Evolutionary conservation across 2,113 vertebrate species (phyloP).

Genomic region (Dolichallabes microphthalmus): DNA sequence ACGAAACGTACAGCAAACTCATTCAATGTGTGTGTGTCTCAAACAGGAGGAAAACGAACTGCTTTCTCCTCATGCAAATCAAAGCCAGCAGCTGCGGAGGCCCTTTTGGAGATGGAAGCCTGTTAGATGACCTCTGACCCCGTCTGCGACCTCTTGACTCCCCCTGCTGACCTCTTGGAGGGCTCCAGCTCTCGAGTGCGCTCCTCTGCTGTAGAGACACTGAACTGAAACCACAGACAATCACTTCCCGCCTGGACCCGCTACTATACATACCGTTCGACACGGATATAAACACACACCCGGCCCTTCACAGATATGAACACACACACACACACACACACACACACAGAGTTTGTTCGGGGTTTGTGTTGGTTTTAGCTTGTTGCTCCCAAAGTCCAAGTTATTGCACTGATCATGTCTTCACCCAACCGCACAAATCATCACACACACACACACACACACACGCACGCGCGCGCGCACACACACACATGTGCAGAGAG

Average conservation of each 20-base stretch:
- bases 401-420: conserved; percentile 72
- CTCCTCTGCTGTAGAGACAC: conserved; percentile 68
- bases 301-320: neutral
- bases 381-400: conserved; percentile 52
- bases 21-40: neutral
- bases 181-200: conserved; percentile 54
- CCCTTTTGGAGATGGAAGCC: conserved; percentile 98
- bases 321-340: neutral
- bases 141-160: conserved; percentile 58
- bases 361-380: conserved; percentile 39
- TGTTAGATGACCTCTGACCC: conserved; percentile 76
- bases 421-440: conserved; percentile 60
- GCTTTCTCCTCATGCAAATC: conserved; percentile 94
- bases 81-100: conserved; percentile 91
- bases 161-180: conserved; percentile 55
- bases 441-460: conserved; percentile 16
- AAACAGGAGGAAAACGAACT: conserved; percentile 89
- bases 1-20: neutral
- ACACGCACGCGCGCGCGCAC: conserved; percentile 21
- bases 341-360: conserved; percentile 34
- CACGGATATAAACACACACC: neutral
- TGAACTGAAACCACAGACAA: conserved; percentile 74
- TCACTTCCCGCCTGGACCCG: conserved; percentile 57
- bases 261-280: conserved; percentile 20
- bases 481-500: neutral